Percentiles rank a stretch among this genome's conserved stretches.
Evolutionary conservation across 2,113 vertebrate genomes (phyloP).

Genomic region (Lasiurus cinereus): DNA sequence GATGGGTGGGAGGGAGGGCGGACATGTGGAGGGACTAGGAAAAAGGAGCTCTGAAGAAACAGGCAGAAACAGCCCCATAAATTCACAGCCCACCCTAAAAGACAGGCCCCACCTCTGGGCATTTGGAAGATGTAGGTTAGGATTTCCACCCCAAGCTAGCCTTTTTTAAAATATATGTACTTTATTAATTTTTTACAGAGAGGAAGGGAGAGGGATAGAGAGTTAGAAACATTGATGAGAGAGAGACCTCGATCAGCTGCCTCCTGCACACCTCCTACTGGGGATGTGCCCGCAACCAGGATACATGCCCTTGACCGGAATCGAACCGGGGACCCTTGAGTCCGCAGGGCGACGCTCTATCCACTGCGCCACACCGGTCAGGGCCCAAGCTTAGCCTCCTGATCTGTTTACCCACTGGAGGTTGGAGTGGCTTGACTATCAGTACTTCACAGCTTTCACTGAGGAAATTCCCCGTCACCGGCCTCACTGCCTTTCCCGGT

Average conservation of each 20-base stretch:
- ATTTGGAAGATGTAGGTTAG: neutral
- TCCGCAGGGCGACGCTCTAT: no score
- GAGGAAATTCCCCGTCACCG: slow-evolving; percentile 25
- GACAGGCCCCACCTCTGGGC: neutral
- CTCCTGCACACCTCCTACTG: no score
- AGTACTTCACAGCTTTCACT: neutral
- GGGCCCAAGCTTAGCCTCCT: neutral
- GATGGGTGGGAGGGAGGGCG: neutral
- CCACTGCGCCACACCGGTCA: no score
- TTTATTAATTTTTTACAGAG: neutral
- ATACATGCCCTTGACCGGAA: no score
- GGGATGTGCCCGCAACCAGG: no score
- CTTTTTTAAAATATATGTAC: neutral
- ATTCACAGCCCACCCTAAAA: neutral
- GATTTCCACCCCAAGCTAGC: neutral
- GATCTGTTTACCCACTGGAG: neutral
- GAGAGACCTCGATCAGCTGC: no score
- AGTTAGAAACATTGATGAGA: no score
- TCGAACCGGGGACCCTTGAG: no score
- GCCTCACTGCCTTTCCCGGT: neutral
- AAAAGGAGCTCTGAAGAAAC: neutral
- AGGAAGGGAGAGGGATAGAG: no score
- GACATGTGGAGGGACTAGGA: neutral
- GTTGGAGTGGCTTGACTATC: neutral
- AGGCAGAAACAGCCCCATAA: neutral